Conservation (phyloP, 2,888 invertebrate genomes). For the Callyntrura sp. region DNA sequence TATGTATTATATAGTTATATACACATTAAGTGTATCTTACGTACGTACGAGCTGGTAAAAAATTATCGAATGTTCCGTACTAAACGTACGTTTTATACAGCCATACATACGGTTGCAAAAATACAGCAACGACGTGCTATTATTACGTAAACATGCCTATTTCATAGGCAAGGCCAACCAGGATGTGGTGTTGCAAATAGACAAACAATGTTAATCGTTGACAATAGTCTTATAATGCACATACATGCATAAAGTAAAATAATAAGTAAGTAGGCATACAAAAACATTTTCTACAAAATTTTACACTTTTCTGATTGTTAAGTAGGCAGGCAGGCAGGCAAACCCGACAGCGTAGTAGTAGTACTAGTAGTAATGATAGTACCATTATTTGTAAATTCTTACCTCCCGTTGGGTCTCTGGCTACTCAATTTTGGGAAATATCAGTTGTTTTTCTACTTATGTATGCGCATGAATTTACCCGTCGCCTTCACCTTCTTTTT, state of each 20-base stretch:
- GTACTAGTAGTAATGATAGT: conserved; percentile 3
- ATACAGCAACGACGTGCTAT: background rate
- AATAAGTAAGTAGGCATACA: background rate
- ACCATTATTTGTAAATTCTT: conserved; percentile 61
- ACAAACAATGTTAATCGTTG: background rate
- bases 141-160: conserved; percentile 55
- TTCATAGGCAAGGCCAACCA: conserved; percentile 73
- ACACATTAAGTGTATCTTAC: too few relatives aligned
- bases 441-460: conserved; percentile 66
- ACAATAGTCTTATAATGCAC: conserved; percentile 4
- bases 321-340: too few relatives aligned
- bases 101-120: too few relatives aligned
- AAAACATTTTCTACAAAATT: too few relatives aligned
- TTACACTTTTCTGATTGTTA: background rate
- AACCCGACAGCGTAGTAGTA: background rate
- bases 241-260: background rate
- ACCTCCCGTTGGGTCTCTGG: conserved; percentile 72
- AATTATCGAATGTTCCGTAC: background rate
- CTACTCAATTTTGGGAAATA: conserved; percentile 75
- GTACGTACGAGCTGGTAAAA: too few relatives aligned
- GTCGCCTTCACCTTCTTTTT: conserved; percentile 70
- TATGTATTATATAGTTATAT: background rate
- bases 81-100: too few relatives aligned
- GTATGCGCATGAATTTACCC: conserved; percentile 50
- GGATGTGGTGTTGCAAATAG: conserved; percentile 63